phyloP scores from a whole-genome alignment of 2,888 invertebrate species.

The Agrochola lota region DNA sequence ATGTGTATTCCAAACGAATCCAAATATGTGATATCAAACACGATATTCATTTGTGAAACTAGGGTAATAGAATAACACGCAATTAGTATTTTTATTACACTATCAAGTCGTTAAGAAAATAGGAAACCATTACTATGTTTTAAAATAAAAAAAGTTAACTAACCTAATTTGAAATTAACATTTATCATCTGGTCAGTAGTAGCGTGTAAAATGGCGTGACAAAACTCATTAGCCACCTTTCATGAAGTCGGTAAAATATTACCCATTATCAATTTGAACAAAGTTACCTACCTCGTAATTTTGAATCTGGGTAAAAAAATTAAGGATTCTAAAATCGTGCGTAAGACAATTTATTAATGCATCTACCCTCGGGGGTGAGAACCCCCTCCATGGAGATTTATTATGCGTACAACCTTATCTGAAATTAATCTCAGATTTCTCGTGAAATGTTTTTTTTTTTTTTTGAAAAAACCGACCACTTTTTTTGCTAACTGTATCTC shows the following conservation, averaged over 20 bases:
- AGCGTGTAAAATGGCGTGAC: conserved; percentile 53
- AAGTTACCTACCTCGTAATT: conserved; percentile 11
- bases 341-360: conserved; percentile 72
- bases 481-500: conserved; percentile 11
- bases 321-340: conserved; percentile 68
- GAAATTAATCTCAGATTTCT: conserved; percentile 71
- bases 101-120: conserved; percentile 9
- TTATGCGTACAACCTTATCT: conserved; percentile 70
- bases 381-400: conserved; percentile 63
- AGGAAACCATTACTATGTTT: conserved; percentile 25
- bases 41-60: conserved; percentile 17
- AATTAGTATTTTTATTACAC: conserved; percentile 26
- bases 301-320: conserved; percentile 64
- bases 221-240: conserved; percentile 48
- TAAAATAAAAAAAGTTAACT: conserved; percentile 27
- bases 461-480: conserved; percentile 12
- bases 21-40: conserved; percentile 7
- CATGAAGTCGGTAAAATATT: conserved; percentile 48
- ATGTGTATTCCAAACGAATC: conserved; percentile 30
- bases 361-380: conserved; percentile 43
- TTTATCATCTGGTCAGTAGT: conserved; percentile 29
- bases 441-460: conserved; percentile 60
- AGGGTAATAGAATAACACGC: conserved; percentile 10
- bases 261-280: conserved; percentile 44
- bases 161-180: conserved; percentile 41